Percentiles rank a stretch among this genome's conserved stretches.
These are phyloP conservation scores for Chionodraco myersi DNA, from an alignment of 2,113 vertebrate genomes.

Conservation along the genomic window DNA sequence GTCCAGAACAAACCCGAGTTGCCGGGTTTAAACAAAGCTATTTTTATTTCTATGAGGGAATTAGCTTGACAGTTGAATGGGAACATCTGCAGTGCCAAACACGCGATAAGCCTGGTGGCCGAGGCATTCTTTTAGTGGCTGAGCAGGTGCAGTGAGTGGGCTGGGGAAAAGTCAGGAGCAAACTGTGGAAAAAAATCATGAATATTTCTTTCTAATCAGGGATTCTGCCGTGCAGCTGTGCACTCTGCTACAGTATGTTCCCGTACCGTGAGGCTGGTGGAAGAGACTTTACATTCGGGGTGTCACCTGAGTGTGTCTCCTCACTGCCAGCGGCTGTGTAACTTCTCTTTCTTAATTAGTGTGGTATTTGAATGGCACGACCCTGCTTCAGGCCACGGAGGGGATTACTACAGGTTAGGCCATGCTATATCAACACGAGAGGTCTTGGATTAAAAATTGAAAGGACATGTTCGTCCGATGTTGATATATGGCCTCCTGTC, in stretches of 20 bases:
- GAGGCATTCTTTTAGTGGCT: slow-evolving; percentile 38
- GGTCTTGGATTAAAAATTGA: background rate
- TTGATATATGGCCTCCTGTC: slow-evolving; percentile 27
- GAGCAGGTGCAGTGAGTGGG: slow-evolving; percentile 43
- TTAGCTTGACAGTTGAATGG: slow-evolving; percentile 49
- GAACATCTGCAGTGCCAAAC: slow-evolving; percentile 40
- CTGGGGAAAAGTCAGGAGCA: slow-evolving; percentile 29
- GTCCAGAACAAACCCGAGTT: slow-evolving; percentile 45
- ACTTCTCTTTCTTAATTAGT: slow-evolving; percentile 64
- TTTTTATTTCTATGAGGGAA: slow-evolving; percentile 49
- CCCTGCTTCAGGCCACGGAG: slow-evolving; percentile 46
- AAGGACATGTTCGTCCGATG: slow-evolving; percentile 26
- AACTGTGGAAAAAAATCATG: slow-evolving; percentile 1
- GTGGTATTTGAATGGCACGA: slow-evolving; percentile 46
- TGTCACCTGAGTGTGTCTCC: slow-evolving; percentile 46
- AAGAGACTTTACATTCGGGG: slow-evolving; percentile 49
- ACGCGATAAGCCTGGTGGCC: background rate
- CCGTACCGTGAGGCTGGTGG: slow-evolving; percentile 1
- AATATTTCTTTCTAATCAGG: slow-evolving; percentile 62
- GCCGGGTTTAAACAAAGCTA: slow-evolving; percentile 30
- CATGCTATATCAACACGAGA: slow-evolving; percentile 7
- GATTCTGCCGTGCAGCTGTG: slow-evolving; percentile 32
- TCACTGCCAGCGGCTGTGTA: slow-evolving; percentile 31
- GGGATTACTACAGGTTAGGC: slow-evolving; percentile 57
- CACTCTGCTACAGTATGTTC: slow-evolving; percentile 28